Conservation (phyloP, 1,140 invertebrate species). For the Nephila pilipes region DNA sequence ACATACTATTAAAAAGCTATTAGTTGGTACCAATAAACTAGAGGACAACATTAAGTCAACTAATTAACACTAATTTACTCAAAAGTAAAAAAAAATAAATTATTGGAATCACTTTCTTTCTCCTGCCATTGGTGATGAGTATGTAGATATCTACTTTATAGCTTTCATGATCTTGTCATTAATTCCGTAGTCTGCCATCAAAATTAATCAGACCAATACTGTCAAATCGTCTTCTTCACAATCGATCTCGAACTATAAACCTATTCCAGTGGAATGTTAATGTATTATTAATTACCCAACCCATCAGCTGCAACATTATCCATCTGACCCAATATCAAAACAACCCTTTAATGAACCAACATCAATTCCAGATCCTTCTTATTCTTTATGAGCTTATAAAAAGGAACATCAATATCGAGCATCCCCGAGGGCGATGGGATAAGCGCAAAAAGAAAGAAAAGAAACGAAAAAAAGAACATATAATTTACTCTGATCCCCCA, state of each 20-base stretch:
- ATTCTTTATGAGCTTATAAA: constrained; percentile 12
- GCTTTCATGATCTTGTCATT: background rate
- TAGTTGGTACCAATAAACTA: no score
- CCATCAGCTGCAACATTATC: background rate
- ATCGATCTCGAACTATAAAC: background rate
- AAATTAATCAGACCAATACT: background rate
- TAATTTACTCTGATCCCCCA: background rate
- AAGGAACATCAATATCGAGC: background rate
- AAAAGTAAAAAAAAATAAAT: no score
- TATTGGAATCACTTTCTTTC: no score
- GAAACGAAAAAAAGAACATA: background rate
- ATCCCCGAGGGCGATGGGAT: background rate
- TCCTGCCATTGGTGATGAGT: background rate
- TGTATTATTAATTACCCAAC: background rate
- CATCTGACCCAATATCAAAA: background rate
- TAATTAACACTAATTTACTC: no score
- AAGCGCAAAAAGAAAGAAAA: background rate
- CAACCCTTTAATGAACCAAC: constrained; percentile 29
- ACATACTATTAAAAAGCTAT: no score
- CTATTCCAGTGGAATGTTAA: background rate
- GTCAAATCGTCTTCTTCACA: background rate
- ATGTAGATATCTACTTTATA: background rate
- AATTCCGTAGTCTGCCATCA: background rate
- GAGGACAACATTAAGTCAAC: no score
- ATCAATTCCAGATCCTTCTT: background rate